These are phyloP conservation scores for Sarcophaga rosellei DNA, from an alignment of 2,888 invertebrate genomes.

Conservation along the genomic window DNA sequence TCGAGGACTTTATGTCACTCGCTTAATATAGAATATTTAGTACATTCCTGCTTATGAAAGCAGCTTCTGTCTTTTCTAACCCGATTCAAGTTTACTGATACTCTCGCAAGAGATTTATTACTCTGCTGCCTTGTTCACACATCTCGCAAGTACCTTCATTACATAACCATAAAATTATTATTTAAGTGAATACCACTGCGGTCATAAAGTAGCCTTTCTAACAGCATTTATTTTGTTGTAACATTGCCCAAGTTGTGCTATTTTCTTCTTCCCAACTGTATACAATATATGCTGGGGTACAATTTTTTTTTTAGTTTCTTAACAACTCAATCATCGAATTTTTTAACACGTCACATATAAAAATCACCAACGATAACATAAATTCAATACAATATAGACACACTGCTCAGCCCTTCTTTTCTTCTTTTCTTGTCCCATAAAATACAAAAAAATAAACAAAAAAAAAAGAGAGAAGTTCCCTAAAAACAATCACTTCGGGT, in stretches of 20 bases:
- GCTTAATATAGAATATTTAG: too few species aligned
- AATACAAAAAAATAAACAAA: background rate
- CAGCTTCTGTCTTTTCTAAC: too few species aligned
- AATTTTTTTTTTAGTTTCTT: slow-evolving; percentile 43
- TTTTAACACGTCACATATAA: slow-evolving; percentile 68
- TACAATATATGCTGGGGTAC: background rate
- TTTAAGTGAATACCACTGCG: too few species aligned
- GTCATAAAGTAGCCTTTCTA: too few species aligned
- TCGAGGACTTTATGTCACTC: too few species aligned
- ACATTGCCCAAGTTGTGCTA: background rate
- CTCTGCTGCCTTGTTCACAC: too few species aligned
- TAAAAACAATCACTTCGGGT: slow-evolving; percentile 42
- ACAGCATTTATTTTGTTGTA: too few species aligned
- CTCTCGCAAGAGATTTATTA: too few species aligned
- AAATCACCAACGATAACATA: slow-evolving; percentile 61
- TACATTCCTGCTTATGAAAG: too few species aligned
- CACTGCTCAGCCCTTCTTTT: background rate
- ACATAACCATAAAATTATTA: too few species aligned
- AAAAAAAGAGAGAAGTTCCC: slow-evolving; percentile 20
- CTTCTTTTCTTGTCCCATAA: slow-evolving; percentile 15
- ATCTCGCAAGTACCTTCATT: too few species aligned
- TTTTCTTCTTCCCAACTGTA: background rate
- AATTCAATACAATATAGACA: slow-evolving; percentile 60
- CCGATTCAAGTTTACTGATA: too few species aligned
- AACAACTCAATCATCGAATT: slow-evolving; percentile 70